These are phyloP conservation scores for Drosophila pandora DNA, from an alignment of 1,140 invertebrate genomes.

Conservation along the genomic window DNA sequence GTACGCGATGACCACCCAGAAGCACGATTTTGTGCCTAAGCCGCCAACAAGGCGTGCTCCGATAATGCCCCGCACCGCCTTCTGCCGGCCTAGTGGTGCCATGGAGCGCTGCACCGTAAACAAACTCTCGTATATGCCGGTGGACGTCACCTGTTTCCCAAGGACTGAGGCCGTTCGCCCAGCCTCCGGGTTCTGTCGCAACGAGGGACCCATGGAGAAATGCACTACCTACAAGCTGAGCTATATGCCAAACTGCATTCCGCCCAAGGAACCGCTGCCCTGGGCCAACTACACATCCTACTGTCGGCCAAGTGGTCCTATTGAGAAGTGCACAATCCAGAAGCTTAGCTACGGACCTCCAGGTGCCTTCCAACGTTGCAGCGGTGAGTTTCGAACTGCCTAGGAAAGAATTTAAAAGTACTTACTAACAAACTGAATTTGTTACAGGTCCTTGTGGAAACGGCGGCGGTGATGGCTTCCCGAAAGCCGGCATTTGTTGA, in stretches of 20 bases:
- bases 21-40: slow-evolving; percentile 89
- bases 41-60: slow-evolving; percentile 84
- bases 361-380: slow-evolving; percentile 73
- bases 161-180: slow-evolving; percentile 57
- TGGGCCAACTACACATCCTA: slow-evolving; percentile 84
- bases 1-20: slow-evolving; percentile 88
- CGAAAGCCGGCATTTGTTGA: slow-evolving; percentile 77
- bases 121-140: slow-evolving; percentile 85
- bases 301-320: slow-evolving; percentile 82
- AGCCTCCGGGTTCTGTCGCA: slow-evolving; percentile 56
- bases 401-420: neutral
- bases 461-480: slow-evolving; percentile 48
- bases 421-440: neutral
- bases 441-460: slow-evolving; percentile 51
- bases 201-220: slow-evolving; percentile 84
- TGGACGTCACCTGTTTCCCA: slow-evolving; percentile 79
- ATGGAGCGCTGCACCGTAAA: slow-evolving; percentile 85
- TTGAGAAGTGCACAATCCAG: slow-evolving; percentile 85
- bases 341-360: slow-evolving; percentile 86
- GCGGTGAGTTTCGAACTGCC: slow-evolving; percentile 47
- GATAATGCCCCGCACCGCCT: slow-evolving; percentile 85
- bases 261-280: slow-evolving; percentile 84
- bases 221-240: slow-evolving; percentile 85
- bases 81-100: slow-evolving; percentile 84
- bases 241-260: slow-evolving; percentile 85